Conservation (phyloP, 2,113 vertebrate genomes). For the Malurus cyaneus region DNA sequence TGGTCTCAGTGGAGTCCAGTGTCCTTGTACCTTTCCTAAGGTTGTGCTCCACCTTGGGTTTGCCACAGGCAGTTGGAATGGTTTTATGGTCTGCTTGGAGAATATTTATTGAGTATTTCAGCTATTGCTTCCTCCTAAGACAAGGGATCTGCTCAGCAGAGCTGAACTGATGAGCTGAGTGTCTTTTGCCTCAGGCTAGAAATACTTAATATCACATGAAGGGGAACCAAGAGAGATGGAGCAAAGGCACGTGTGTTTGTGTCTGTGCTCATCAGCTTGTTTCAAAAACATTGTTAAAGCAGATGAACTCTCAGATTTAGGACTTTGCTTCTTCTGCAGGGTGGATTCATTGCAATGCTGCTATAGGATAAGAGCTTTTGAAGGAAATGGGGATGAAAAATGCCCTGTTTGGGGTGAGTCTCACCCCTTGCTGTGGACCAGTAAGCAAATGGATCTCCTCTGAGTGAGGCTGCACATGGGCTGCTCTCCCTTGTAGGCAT, state of each 20-base stretch:
- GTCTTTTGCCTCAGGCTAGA: slow-evolving; percentile 22
- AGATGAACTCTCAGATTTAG: not conserved
- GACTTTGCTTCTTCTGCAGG: not conserved
- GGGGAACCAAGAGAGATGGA: not conserved
- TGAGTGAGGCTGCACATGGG: not conserved
- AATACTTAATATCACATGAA: slow-evolving; percentile 1
- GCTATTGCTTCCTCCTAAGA: not conserved
- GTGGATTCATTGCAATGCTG: not conserved
- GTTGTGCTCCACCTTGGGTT: not conserved
- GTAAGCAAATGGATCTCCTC: not conserved
- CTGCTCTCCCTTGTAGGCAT: not conserved
- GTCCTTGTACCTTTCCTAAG: not conserved
- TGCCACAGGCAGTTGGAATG: not conserved
- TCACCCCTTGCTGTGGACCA: not conserved
- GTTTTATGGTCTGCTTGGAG: not conserved
- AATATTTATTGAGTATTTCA: slow-evolving; percentile 6
- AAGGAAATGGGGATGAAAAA: not conserved
- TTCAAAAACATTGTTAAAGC: not conserved
- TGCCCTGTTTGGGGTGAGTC: not conserved
- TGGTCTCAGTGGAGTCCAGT: not conserved
- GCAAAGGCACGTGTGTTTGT: not conserved
- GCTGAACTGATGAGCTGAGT: slow-evolving; percentile 30
- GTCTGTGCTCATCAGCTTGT: not conserved
- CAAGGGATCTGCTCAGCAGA: not conserved
- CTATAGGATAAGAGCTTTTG: not conserved